Base-by-base conservation (phyloP, 2,888 invertebrate genomes). In the Drosophila merina region DNA sequence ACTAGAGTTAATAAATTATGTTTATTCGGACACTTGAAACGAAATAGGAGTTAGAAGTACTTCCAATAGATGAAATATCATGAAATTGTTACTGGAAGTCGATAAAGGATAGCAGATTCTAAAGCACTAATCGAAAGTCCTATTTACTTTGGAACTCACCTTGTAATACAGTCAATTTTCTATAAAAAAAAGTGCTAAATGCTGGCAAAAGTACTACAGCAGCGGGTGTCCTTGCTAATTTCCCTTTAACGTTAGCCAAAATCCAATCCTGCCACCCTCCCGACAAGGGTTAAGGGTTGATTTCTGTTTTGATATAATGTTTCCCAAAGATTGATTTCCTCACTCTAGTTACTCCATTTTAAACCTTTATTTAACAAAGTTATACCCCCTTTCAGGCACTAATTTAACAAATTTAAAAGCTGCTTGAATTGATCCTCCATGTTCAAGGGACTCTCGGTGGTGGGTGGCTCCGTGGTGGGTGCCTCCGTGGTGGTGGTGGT, bases 341-440 rank as follows among this genome's bases (percentile, higher is more conserved):
- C 20, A 20, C 14, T 12, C n/a, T 42, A 1, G 14, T 14, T 50
- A 25, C 67, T 66, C 67, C 47, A 48, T 66, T 14, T 5, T 28
- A 10, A 28, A 52, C 26, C 31, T 12, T 20, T n/a, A 33, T 25
- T 20, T 48, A 42, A 52, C 8, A 45, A 52, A 25, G 6, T 42
- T 14, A 44, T 55, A 38, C 81, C 42, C 12, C 48, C 48, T 25
- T 51, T 33, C 33, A 6, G 74, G 38, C 57, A 66, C 83, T 85
- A 88, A 71, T 88, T 89, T 63, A 88, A 72, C 79, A 85, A 75
- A 73, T 88, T 88, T 72, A 88, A 76, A 76, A 89, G 85, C 62
- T 85, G 64, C 62, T 76, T 86, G 44, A 89, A 83, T 68, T 88
- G 87, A 77, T 79, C 74, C 72, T 89, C 78, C 33, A 81, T 31